Evolutionary conservation across 2,888 invertebrate species (phyloP).

Genomic region (Tridacna crocea): DNA sequence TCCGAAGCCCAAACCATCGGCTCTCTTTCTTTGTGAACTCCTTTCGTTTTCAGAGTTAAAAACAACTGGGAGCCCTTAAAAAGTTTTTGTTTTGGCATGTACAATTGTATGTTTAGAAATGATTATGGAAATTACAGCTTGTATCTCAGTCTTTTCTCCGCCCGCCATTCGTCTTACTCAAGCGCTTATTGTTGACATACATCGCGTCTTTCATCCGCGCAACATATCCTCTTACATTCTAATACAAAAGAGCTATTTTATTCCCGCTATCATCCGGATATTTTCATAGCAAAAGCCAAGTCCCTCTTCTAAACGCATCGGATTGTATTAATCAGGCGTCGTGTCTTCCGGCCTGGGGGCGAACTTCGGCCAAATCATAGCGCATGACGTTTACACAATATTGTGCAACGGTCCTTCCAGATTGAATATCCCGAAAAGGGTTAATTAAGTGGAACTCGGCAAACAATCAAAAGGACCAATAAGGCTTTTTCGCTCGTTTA

Average conservation of each 20-base stretch:
- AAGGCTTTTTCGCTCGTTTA: conserved; percentile 56
- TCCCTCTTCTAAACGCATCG: conserved; percentile 51
- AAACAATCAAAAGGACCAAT: conserved; percentile 62
- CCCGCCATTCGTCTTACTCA: conserved; percentile 59
- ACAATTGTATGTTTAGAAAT: conserved; percentile 20
- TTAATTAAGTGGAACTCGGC: conserved; percentile 62
- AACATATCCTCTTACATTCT: conserved; percentile 57
- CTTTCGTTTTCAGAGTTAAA: too few species aligned
- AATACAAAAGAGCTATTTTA: conserved; percentile 51
- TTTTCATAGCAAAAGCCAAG: conserved; percentile 48
- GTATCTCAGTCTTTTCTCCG: conserved; percentile 8
- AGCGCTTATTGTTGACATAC: conserved; percentile 51
- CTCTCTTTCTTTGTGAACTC: too few species aligned
- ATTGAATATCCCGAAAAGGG: conserved; percentile 56
- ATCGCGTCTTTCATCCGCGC: conserved; percentile 44
- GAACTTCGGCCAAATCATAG: conserved; percentile 57
- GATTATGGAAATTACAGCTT: conserved; percentile 13
- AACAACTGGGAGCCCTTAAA: too few species aligned
- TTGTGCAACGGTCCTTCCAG: conserved; percentile 62
- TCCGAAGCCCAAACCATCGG: too few species aligned
- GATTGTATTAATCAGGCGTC: conserved; percentile 62
- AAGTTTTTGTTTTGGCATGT: background rate
- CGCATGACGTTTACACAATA: conserved; percentile 67
- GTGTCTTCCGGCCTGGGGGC: conserved; percentile 53
- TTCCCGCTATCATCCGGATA: conserved; percentile 38